A percentile compares a stretch with the other conserved stretches of the same genome.
Conservation (phyloP, 2,113 vertebrate genomes). For the Apteryx mantelli region DNA sequence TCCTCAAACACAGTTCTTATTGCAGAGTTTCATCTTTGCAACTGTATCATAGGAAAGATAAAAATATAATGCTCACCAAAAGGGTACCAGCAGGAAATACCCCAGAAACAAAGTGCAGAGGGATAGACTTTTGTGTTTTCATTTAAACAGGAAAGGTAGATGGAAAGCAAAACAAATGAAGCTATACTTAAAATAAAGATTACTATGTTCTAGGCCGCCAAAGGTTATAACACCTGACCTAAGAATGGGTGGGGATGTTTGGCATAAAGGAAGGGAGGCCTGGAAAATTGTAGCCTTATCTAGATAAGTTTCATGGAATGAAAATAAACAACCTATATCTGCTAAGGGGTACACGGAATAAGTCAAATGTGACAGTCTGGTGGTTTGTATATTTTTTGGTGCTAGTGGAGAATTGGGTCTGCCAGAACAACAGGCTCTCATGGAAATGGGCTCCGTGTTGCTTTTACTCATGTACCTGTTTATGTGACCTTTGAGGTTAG, state of each 20-base stretch:
- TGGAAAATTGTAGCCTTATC: conserved; percentile 49
- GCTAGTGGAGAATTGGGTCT: not conserved
- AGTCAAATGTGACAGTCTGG: not conserved
- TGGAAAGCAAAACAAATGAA: conserved; percentile 73
- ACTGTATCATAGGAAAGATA: not conserved
- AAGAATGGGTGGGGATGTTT: conserved; percentile 66
- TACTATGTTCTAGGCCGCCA: not conserved
- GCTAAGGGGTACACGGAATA: not conserved
- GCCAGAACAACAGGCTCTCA: not conserved
- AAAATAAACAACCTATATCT: conserved; percentile 50
- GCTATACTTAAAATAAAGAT: conserved; percentile 50
- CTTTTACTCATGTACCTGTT: not conserved
- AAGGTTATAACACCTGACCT: conserved; percentile 63
- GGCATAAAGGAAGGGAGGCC: conserved; percentile 67
- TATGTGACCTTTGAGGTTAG: not conserved
- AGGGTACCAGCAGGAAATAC: not conserved
- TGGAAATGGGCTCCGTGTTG: not conserved
- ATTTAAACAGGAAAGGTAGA: conserved; percentile 72
- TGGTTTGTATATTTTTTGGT: not conserved
- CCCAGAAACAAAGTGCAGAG: conserved; percentile 1
- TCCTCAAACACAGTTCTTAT: not conserved
- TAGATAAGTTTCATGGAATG: conserved; percentile 61
- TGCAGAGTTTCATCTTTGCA: not conserved
- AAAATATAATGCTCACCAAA: not conserved
- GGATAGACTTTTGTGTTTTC: conserved; percentile 28